Evolutionary conservation across 2,113 vertebrate genomes (phyloP).

Genomic region (Channa argus): DNA sequence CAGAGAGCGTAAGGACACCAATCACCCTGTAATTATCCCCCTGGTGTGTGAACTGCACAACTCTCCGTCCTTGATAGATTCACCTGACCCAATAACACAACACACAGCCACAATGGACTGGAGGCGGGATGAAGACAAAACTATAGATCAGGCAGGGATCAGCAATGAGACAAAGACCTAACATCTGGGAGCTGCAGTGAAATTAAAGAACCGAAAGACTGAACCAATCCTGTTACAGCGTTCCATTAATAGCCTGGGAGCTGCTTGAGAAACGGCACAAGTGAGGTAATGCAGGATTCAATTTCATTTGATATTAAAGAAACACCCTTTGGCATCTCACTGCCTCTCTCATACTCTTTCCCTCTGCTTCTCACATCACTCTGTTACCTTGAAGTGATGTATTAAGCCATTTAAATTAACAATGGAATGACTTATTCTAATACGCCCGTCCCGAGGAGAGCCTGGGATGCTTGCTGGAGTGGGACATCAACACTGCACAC

Average conservation of each 20-base stretch:
- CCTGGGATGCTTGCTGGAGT: slow-evolving; percentile 92
- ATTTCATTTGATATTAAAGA: slow-evolving; percentile 98
- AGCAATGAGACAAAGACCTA: slow-evolving; percentile 79
- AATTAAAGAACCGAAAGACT: slow-evolving; percentile 73
- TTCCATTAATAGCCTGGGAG: slow-evolving; percentile 76
- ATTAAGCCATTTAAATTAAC: slow-evolving; percentile 99
- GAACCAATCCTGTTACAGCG: slow-evolving; percentile 68
- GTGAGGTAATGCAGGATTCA: slow-evolving; percentile 89
- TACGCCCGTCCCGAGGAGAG: slow-evolving; percentile 89
- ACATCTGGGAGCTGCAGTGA: slow-evolving; percentile 72
- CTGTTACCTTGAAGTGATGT: slow-evolving; percentile 92
- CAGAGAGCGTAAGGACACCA: slow-evolving; percentile 78
- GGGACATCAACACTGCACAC: slow-evolving; percentile 87
- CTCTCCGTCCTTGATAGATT: slow-evolving; percentile 80
- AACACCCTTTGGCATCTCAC: slow-evolving; percentile 94
- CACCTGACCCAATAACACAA: slow-evolving; percentile 83
- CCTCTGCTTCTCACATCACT: slow-evolving; percentile 63
- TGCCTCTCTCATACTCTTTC: slow-evolving; percentile 37
- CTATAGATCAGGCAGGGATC: slow-evolving; percentile 73
- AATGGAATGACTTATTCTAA: slow-evolving; percentile 99
- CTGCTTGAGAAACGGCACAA: slow-evolving; percentile 76
- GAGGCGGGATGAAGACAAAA: slow-evolving; percentile 70
- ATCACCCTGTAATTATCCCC: slow-evolving; percentile 83
- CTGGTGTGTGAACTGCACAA: slow-evolving; percentile 77
- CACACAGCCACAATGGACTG: slow-evolving; percentile 64